Evolutionary conservation across 1,140 invertebrate genomes (phyloP), one percentile per base, ranked within the genome.

Genomic region (Brachionus angularis): DNA sequence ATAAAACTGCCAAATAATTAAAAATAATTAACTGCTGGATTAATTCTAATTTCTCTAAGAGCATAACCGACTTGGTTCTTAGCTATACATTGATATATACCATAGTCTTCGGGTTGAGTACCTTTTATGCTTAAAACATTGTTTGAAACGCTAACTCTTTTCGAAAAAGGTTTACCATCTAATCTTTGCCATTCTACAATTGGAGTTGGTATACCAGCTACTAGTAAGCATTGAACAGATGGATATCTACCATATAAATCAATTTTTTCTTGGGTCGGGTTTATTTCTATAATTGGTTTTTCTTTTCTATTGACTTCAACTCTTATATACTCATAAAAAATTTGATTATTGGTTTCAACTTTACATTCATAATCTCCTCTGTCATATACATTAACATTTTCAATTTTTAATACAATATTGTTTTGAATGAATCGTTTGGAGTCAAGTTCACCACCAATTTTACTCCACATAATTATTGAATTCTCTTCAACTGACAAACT

Each of bases 331-430:
- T 67, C 44, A n/a, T 34, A 3, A 21, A 23, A 0, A 34, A 16
- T 27, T 21, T 67, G 23, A 25, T n/a, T 46, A 34, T 47, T 42
- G 33, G n/a, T 67, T 12, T 33, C 29, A 33, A 18, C 42, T 21
- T 46, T 34, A 33, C 62, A 67, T 21, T 16, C 62, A 67, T 47
- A 67, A 33, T 67, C 42, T 14, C 62, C 62, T n/a, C 62, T 27
- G 27, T 67, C 62, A 31, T 67, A 8, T 12, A 67, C 27, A 34
- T 25, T 46, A 5, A 46, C n/a, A 14, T 67, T 34, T 14, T 23
- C 21, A 33, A 67, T 67, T 4, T 18, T 2, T 46, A 67, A 34
- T 14, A 14, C 4, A 29, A 47, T 29, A 10, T 34, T 14, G 10
- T 67, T 18, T 18, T 5, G 14, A 14, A 25, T 23, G 21, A 25